A percentile compares a stretch with the other conserved stretches of the same genome.
Evolutionary conservation across 2,113 vertebrate species (phyloP).

Genomic region (Bujurquina vittata): DNA sequence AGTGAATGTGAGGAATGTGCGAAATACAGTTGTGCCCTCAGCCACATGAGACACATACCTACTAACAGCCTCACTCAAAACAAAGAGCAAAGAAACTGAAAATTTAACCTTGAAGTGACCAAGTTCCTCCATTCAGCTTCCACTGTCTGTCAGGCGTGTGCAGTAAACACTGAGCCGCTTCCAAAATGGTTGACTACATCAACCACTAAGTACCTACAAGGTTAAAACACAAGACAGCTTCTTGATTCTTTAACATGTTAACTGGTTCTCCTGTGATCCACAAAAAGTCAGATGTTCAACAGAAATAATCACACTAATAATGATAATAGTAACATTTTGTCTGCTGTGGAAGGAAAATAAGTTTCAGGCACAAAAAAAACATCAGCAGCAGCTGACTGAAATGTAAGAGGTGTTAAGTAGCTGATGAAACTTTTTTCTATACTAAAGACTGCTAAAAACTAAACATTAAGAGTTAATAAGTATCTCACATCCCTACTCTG

Average conservation of each 20-base stretch:
- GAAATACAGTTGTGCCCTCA: constrained; percentile 33
- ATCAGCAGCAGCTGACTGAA: constrained; percentile 3
- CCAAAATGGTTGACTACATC: background rate
- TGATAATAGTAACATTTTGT: background rate
- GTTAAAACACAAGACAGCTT: background rate
- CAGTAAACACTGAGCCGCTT: constrained; percentile 21
- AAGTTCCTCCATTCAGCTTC: constrained; percentile 2
- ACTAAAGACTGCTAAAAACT: constrained; percentile 6
- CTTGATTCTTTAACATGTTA: background rate
- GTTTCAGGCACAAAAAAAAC: background rate
- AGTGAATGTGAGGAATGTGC: constrained; percentile 19
- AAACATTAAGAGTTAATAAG: constrained; percentile 36
- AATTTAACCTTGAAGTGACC: constrained; percentile 4
- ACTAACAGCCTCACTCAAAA: background rate
- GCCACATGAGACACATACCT: constrained; percentile 15
- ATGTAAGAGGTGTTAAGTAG: constrained; percentile 22
- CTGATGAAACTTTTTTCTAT: constrained; percentile 23
- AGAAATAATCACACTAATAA: background rate
- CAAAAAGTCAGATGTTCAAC: background rate
- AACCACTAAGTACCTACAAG: background rate
- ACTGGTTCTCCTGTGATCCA: background rate
- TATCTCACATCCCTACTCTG: constrained; percentile 5
- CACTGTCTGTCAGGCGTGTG: constrained; percentile 18
- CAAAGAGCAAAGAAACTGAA: constrained; percentile 17
- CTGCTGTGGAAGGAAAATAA: background rate